These are phyloP conservation scores for Ataeniobius toweri DNA, from an alignment of 2,797 vertebrate species.

Conservation along the genomic window DNA sequence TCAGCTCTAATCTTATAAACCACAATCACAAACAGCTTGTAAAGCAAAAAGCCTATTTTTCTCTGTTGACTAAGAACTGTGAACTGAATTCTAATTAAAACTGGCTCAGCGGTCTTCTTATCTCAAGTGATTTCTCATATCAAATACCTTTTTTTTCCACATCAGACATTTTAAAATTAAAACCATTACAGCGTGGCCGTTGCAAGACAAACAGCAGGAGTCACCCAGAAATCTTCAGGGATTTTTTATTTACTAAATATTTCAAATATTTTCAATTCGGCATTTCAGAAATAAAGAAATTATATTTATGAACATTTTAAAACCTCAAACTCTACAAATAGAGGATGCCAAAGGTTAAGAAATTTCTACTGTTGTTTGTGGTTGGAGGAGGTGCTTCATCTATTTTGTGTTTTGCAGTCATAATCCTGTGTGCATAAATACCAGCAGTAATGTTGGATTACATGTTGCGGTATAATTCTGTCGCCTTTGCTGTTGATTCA, in stretches of 20 bases:
- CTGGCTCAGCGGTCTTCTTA: constrained; percentile 16
- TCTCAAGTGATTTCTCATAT: constrained; percentile 7
- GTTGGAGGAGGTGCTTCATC: background rate
- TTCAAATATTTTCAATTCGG: background rate
- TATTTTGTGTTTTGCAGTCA: background rate
- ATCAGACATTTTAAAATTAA: constrained; percentile 20
- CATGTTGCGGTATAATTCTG: background rate
- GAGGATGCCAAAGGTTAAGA: background rate
- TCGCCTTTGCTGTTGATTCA: background rate
- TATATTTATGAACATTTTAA: background rate
- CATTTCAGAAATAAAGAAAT: background rate
- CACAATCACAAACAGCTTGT: constrained; percentile 36
- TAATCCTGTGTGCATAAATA: background rate
- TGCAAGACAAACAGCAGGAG: background rate
- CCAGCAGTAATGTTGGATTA: background rate
- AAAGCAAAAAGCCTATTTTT: constrained; percentile 47
- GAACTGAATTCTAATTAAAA: constrained; percentile 48
- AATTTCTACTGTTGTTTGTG: background rate
- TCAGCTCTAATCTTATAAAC: constrained; percentile 34
- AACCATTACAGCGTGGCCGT: constrained; percentile 2
- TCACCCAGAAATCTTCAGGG: background rate
- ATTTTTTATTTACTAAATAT: background rate
- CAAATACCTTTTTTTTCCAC: constrained; percentile 11
- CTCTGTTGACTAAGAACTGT: constrained; percentile 21
- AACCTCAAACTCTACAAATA: background rate